These are phyloP conservation scores for Mugil cephalus DNA, from an alignment of 2,113 vertebrate genomes.

Conservation along the genomic window DNA sequence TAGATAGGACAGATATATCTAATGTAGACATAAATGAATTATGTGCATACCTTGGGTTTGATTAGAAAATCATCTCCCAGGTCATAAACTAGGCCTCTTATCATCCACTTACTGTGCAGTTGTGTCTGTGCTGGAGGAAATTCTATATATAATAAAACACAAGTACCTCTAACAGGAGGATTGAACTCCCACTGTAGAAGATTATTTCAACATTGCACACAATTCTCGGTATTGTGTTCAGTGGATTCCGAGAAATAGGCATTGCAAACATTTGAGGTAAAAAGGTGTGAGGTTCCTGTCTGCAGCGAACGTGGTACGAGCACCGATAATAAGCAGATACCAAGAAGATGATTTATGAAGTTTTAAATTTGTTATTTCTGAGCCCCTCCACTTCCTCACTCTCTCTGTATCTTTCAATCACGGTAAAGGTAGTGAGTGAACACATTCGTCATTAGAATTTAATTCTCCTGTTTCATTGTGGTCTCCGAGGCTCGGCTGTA, in stretches of 20 bases:
- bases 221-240: background rate
- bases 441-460: constrained; percentile 61
- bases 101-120: background rate
- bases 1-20: background rate
- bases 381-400: constrained; percentile 40
- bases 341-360: constrained; percentile 41
- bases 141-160: background rate
- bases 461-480: constrained; percentile 66
- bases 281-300: background rate
- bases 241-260: background rate
- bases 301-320: background rate
- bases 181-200: constrained; percentile 2
- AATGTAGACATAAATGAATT: background rate
- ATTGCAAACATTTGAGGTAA: background rate
- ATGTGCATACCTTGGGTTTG: background rate
- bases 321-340: constrained; percentile 14
- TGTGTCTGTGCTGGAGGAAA: constrained; percentile 6
- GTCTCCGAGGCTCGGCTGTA: constrained; percentile 40
- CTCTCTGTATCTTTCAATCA: constrained; percentile 64
- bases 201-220: background rate
- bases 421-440: constrained; percentile 30
- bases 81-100: background rate
- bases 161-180: background rate
- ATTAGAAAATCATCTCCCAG: background rate
- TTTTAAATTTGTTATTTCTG: constrained; percentile 37